Percentiles rank a stretch among this genome's conserved stretches.
Conservation (phyloP, 1,140 invertebrate genomes). For the Drosophila varians region DNA sequence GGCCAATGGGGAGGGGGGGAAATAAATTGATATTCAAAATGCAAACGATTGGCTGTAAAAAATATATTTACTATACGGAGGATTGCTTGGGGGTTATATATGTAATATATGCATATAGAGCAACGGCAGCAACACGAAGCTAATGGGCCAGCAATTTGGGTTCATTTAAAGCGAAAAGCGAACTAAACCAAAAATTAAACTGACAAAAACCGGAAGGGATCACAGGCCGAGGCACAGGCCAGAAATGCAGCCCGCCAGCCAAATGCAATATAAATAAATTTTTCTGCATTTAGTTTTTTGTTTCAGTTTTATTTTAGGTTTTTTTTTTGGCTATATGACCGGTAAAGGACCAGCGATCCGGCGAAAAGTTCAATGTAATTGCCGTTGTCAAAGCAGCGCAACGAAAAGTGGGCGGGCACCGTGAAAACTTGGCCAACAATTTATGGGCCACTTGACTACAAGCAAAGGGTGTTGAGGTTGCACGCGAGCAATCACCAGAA, state of each 20-base stretch:
- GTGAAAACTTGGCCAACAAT: constrained; percentile 77
- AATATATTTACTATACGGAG: constrained; percentile 58
- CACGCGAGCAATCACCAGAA: constrained; percentile 74
- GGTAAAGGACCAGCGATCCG: constrained; percentile 11
- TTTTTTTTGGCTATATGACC: constrained; percentile 1
- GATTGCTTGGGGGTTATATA: constrained; percentile 11
- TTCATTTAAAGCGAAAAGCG: constrained; percentile 71
- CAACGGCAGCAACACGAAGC: constrained; percentile 24
- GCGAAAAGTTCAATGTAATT: constrained; percentile 78
- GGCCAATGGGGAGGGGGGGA: constrained; percentile 8
- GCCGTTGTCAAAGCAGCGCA: constrained; percentile 80
- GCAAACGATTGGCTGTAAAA: constrained; percentile 76
- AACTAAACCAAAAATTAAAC: constrained; percentile 75
- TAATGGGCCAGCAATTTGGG: constrained; percentile 75
- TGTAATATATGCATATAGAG: constrained; percentile 53
- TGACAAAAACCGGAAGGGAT: constrained; percentile 57
- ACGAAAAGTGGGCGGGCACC: constrained; percentile 72
- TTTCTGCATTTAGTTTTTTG: constrained; percentile 13
- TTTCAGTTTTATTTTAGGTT: no score
- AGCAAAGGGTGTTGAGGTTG: constrained; percentile 82
- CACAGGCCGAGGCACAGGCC: constrained; percentile 5
- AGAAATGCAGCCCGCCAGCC: constrained; percentile 34
- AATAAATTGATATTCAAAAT: constrained; percentile 76
- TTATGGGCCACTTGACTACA: constrained; percentile 81
- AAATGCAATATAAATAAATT: constrained; percentile 71